These are phyloP conservation scores for Linepithema humile DNA, from an alignment of 1,140 invertebrate genomes.

Conservation along the genomic window DNA sequence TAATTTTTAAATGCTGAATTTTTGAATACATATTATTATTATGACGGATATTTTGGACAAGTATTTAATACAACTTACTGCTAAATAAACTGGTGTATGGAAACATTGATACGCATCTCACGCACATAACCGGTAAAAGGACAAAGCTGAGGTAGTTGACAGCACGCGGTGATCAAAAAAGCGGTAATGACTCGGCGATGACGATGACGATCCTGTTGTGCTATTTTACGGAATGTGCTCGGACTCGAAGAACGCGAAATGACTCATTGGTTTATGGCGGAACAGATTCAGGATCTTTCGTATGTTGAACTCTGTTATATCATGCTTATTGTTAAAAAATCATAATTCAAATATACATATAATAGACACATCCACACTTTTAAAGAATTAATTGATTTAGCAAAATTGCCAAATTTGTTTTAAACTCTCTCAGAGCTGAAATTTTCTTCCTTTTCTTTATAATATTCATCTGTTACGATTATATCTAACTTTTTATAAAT, in stretches of 20 bases:
- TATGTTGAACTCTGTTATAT: neutral
- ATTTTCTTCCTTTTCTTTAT: neutral
- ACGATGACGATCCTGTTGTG: slow-evolving; percentile 47
- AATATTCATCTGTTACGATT: neutral
- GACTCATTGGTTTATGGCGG: slow-evolving; percentile 26
- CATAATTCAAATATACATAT: neutral
- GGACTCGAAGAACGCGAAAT: neutral
- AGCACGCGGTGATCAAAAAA: slow-evolving; percentile 21
- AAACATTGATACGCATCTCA: neutral
- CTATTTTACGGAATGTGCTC: slow-evolving; percentile 10
- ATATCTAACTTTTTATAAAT: neutral
- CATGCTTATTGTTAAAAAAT: too few relatives aligned
- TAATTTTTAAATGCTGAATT: neutral
- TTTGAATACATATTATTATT: neutral
- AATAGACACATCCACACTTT: too few relatives aligned
- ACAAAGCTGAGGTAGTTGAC: slow-evolving; percentile 51
- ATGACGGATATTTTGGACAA: neutral
- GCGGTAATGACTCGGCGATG: slow-evolving; percentile 43
- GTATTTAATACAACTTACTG: neutral
- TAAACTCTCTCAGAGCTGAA: neutral
- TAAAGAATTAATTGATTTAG: too few relatives aligned
- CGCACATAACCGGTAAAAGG: neutral
- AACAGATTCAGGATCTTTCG: neutral
- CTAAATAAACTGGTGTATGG: neutral
- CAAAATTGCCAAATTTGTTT: too few relatives aligned